phyloP scores from a whole-genome alignment of 2,113 vertebrate genomes.

The Cyanoderma ruficeps region DNA sequence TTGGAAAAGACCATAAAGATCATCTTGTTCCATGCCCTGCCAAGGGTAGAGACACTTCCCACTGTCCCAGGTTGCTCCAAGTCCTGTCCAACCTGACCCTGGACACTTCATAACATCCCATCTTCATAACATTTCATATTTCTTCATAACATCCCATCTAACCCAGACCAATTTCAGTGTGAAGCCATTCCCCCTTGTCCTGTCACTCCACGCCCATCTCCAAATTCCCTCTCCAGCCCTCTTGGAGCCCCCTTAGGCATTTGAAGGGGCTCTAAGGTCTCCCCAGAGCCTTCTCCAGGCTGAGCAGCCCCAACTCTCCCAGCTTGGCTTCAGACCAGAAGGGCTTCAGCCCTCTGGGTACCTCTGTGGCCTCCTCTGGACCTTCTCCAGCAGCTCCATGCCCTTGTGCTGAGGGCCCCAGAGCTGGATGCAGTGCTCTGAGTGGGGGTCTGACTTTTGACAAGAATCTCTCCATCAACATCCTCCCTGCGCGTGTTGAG shows the following conservation, averaged over 20 bases:
- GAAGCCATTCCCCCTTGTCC: background rate
- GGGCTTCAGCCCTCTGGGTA: background rate
- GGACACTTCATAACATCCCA: background rate
- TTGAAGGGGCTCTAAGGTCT: background rate
- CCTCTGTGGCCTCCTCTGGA: background rate
- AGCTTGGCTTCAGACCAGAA: background rate
- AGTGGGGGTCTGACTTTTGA: background rate
- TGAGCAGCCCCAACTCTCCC: too few relatives aligned
- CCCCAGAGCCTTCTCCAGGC: background rate
- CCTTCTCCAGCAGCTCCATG: background rate
- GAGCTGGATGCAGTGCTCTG: background rate
- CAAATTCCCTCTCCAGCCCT: background rate
- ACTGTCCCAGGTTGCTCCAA: background rate
- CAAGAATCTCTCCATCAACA: background rate
- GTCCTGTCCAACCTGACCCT: fast-evolving
- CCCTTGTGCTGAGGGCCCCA: too few relatives aligned
- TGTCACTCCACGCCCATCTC: background rate
- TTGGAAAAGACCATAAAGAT: background rate
- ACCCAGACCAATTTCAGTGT: fast-evolving
- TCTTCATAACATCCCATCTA: background rate
- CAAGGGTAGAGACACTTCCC: background rate
- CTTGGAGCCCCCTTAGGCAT: background rate
- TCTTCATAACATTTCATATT: fast-evolving
- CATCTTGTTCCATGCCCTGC: background rate
- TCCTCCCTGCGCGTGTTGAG: background rate